Conservation (phyloP, 2,113 vertebrate genomes). For the Callionymus lyra region DNA sequence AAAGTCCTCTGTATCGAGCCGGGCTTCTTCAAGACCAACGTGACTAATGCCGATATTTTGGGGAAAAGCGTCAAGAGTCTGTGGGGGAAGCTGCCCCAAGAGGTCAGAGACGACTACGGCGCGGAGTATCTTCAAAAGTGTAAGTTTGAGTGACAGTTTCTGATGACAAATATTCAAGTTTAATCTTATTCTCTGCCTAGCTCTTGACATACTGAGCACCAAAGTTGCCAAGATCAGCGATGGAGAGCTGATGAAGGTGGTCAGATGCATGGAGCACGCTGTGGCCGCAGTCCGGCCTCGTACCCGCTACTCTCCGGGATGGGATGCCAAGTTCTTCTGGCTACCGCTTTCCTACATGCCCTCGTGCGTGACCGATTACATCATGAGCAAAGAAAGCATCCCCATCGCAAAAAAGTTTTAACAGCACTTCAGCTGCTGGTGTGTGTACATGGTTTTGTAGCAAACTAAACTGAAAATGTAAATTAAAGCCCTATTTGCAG, state of each 20-base stretch:
- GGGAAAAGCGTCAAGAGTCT: slow-evolving; percentile 35
- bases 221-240: slow-evolving; percentile 54
- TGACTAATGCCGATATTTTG: slow-evolving; percentile 42
- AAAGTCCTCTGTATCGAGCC: slow-evolving; percentile 74
- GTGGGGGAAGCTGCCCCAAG: slow-evolving; percentile 64
- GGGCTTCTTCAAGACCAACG: slow-evolving; percentile 68
- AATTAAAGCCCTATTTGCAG: no score
- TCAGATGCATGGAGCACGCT: slow-evolving; percentile 77
- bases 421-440: no score
- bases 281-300: slow-evolving; percentile 67
- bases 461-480: no score
- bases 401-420: slow-evolving; percentile 40
- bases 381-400: slow-evolving; percentile 43
- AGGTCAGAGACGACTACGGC: slow-evolving; percentile 61
- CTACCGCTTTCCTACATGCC: slow-evolving; percentile 75
- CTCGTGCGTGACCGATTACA: slow-evolving; percentile 52
- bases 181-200: slow-evolving; percentile 26
- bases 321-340: slow-evolving; percentile 79
- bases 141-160: slow-evolving; percentile 11
- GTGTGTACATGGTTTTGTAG: no score
- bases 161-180: rapidly evolving
- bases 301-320: slow-evolving; percentile 71
- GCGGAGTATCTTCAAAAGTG: slow-evolving; percentile 44
- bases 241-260: slow-evolving; percentile 71
- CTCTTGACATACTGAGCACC: slow-evolving; percentile 29